phyloP scores from a whole-genome alignment of 2,797 vertebrate species.

The Synanceia verrucosa region DNA sequence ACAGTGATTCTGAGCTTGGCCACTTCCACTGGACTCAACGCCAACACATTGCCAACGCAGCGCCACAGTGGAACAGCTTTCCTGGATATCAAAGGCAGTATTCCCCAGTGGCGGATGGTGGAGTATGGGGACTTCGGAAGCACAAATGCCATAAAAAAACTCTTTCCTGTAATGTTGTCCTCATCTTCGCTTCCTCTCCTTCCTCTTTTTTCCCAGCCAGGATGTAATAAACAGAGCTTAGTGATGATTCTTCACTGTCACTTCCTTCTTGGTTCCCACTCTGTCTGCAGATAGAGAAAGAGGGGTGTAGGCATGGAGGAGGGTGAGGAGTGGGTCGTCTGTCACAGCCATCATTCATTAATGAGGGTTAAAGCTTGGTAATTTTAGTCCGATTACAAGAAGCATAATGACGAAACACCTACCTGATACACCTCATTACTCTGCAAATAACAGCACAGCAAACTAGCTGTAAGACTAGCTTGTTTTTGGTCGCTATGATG shows the following conservation, averaged over 20 bases:
- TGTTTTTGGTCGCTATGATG: neutral
- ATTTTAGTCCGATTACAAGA: neutral
- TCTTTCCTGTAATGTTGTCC: slow-evolving; percentile 12
- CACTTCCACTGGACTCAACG: slow-evolving; percentile 3
- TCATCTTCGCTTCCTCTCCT: slow-evolving; percentile 20
- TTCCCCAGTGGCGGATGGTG: slow-evolving; percentile 21
- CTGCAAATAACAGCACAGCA: neutral
- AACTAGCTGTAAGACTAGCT: neutral
- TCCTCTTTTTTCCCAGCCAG: slow-evolving; percentile 20
- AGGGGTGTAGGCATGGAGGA: neutral
- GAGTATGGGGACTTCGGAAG: slow-evolving; percentile 25
- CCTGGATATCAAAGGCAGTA: slow-evolving; percentile 35
- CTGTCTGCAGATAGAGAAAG: slow-evolving; percentile 27
- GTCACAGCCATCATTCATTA: slow-evolving; percentile 39
- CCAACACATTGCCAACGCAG: slow-evolving; percentile 12
- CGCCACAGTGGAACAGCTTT: slow-evolving; percentile 8
- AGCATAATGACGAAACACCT: neutral
- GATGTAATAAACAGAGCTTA: slow-evolving; percentile 57
- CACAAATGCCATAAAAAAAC: slow-evolving; percentile 32
- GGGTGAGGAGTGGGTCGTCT: neutral
- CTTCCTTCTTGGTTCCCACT: slow-evolving; percentile 12
- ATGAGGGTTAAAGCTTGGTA: slow-evolving; percentile 69
- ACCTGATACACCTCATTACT: neutral
- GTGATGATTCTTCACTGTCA: slow-evolving; percentile 61
- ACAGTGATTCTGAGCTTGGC: slow-evolving; percentile 19